Evolutionary conservation across 1,140 invertebrate species (phyloP), one percentile per base, ranked within the genome.

Genomic region (Scaptodrosophila lebanonensis): DNA sequence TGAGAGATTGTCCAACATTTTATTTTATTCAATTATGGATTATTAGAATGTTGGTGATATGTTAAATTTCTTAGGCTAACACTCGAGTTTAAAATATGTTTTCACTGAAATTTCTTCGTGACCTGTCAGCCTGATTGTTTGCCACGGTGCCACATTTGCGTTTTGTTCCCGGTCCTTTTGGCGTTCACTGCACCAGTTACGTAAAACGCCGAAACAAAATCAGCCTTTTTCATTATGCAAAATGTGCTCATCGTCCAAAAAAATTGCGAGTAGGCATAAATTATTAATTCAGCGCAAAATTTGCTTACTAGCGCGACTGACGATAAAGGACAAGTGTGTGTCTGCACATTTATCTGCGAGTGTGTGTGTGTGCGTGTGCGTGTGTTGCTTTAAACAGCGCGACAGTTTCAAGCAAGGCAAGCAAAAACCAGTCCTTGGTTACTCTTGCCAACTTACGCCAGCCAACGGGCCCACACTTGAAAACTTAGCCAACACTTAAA

Each of bases 401-500:
- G 68, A 69, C 73, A 73, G 66, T 62, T 66, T 39, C 40, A 58
- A 63, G 58, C 60, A 63, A 63, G 49, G 47, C 59, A 40, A 25
- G 22, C 22, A 38, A 71, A 65, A 59, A 3, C 42, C 42, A 30
- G 15, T 8, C 2, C 20, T 25, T 15, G n/a, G n/a, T n/a, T n/a
- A n/a, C 13, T 3, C n/a, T 17, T 22, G 8, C 9, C 27, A 30
- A 56, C 45, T 48, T 36, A 5, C 35, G 50, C 45, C 13, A 29
- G 27, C 30, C 43, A 11, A 8, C 16, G 7, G 13, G 17, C 52
- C 43, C 36, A 49, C 72, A 73, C 73, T 77, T 63, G 68, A 73
- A 63, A 52, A 71, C 71, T 76, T 70, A 75, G 71, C 77, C 71
- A 76, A 77, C 75, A 82, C 69, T 60, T 68, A 61, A 76, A 56